A percentile compares a stretch with the other conserved stretches of the same genome.
Evolutionary conservation across 2,113 vertebrate genomes (phyloP).

Genomic region (Dolichallabes microphthalmus): DNA sequence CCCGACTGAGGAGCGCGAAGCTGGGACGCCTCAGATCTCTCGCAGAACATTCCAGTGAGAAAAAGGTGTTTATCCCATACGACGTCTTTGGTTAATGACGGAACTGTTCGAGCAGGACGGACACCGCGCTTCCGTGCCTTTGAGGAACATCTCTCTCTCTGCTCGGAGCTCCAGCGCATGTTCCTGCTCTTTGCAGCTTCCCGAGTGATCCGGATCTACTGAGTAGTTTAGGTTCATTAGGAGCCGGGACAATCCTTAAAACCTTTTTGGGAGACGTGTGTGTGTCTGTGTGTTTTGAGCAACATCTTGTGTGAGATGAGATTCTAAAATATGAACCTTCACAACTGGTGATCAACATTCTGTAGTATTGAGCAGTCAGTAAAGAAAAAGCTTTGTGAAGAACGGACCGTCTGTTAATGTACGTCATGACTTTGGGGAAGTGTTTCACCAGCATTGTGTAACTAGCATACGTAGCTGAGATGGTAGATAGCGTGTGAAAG

Average conservation of each 20-base stretch:
- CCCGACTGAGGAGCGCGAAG: conserved; percentile 29
- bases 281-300: neutral
- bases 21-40: neutral
- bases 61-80: neutral
- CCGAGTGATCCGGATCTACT: neutral
- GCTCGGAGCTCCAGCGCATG: neutral
- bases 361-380: neutral
- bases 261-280: neutral
- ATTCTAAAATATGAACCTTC: neutral
- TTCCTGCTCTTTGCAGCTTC: neutral
- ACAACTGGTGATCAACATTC: neutral
- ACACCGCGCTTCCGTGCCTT: neutral
- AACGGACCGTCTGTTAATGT: neutral
- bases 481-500: neutral
- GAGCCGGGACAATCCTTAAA: neutral
- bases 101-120: neutral
- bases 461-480: neutral
- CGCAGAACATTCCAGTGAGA: neutral
- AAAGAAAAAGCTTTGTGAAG: neutral
- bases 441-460: neutral
- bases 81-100: neutral
- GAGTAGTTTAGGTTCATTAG: neutral
- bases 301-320: neutral
- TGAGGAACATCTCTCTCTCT: neutral
- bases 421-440: neutral